Base-by-base conservation (phyloP, 2,113 vertebrate genomes). In the Monopterus albus region DNA sequence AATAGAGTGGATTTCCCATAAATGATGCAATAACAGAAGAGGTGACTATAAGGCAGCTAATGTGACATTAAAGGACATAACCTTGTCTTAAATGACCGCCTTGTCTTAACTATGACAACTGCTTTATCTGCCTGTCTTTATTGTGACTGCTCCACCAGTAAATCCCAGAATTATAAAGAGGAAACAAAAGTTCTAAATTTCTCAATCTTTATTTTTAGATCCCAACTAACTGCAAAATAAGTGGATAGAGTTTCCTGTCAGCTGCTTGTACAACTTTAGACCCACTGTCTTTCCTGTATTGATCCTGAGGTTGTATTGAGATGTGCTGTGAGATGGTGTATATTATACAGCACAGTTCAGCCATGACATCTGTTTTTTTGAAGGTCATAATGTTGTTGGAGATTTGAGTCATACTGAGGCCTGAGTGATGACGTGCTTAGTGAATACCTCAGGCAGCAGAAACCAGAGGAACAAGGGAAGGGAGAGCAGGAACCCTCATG, bases 241-340 rank as follows among this genome's bases (percentile, higher is more conserved):
- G 13, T 65, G 20, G 81, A 71, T 72, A 81, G 63, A 46, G 42
- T 64, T 78, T 75, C 45, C 61, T 62, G 79, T 82, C 78, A 76
- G 51, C 29, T 65, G 20, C 10, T 62, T 33, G 9, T 15, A 63
- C 68, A 63, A 84, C 82, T 81, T 58, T 72, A 66, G 42, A 52
- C 55, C 64, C 43, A 36, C 29, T 65, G 36, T 45, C 50, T 57
- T 76, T 43, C 69, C 57, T 28, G 35, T 68, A 87, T 82, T 82
- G 85, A 84, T 85, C 23, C 55, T 47, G 42, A 39, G 20, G 40
- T 43, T 75, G 28, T 65, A 59, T 25, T 64, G 55, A 65, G 49
- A 71, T 66, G 58, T 78, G 61, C 21, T 40, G 26, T 35, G n/a
- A n/a, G n/a, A n/a, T n/a, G n/a, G n/a, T n/a, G n/a, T n/a, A n/a